Evolutionary conservation across 1,140 invertebrate genomes (phyloP), one percentile per base, ranked within the genome.

Genomic region (Chironomus striatipennis): DNA sequence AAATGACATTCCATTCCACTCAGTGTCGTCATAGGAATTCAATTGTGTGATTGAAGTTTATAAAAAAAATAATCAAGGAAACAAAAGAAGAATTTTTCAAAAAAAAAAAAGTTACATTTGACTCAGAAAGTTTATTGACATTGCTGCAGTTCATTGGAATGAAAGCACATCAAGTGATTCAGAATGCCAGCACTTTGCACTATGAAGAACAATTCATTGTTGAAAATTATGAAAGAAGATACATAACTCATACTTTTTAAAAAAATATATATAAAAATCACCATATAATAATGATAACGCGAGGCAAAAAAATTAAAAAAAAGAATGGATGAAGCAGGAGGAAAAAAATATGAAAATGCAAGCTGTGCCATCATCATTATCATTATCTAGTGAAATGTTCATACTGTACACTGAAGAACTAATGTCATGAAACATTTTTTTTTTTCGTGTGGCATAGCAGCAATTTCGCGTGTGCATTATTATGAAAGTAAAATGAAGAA

Each of bases 321-420:
- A 34, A 5, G 24, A 34, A 34, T 34, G 24, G 24, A 34, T 34
- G 24, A 34, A 34, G 24, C 24, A 47, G 15, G 12, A 57, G 47
- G 47, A 57, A 57, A 57, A 34, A 34, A 34, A 2, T 34, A 5
- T 34, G 24, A 34, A 57, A 57, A 5, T 57, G 47, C 47, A 57
- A 57, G 47, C 47, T 57, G 47, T 57, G 12, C n/a, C 47, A 57
- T 57, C 47, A 57, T 57, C 47, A 57, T 57, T 57, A 57, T 57
- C 47, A 57, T 57, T 57, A 57, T 57, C 47, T 57, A 5, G 5
- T 57, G 15, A n/a, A 57, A 15, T 57, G 24, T 34, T 34, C 24
- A 34, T 1, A 47, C 8, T 47, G 43, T 57, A 15, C 12, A n/a
- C 47, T 57, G 47, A 57, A 57, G 47, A n/a, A 57, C 1, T 15